Conservation (phyloP, 1,140 invertebrate genomes). For the Homarus americanus region DNA sequence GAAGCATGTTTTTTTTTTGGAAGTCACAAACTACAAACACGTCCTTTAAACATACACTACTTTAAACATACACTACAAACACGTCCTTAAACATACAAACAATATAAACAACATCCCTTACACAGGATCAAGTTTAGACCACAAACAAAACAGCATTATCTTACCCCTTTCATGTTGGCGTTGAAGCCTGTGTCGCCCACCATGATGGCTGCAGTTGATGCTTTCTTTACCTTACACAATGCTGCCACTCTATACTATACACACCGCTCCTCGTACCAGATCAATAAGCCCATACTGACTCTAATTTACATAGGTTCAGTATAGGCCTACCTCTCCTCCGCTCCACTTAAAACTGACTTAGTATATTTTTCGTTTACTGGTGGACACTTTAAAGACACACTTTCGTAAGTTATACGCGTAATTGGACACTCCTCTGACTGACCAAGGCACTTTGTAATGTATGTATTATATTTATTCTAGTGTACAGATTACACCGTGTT, state of each 20-base stretch:
- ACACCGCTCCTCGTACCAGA: not conserved
- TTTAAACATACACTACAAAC: too few species aligned
- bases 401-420: not conserved
- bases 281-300: conserved; percentile 37
- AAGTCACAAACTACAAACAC: too few species aligned
- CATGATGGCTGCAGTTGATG: not conserved
- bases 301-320: not conserved
- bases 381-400: not conserved
- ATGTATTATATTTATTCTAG: not conserved
- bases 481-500: not conserved
- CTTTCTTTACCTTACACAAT: not conserved
- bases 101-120: too few species aligned
- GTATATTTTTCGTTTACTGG: not conserved
- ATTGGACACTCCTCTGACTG: not conserved
- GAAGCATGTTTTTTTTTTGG: too few species aligned
- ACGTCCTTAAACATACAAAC: too few species aligned
- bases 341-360: not conserved
- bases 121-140: too few species aligned
- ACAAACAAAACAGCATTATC: not conserved
- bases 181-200: conserved; percentile 59
- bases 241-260: not conserved
- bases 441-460: conserved; percentile 24
- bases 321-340: conserved; percentile 5
- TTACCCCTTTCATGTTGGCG: conserved; percentile 66
- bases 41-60: too few species aligned